Conservation (phyloP, 2,888 invertebrate genomes). For the Dysmachus trigonus region DNA sequence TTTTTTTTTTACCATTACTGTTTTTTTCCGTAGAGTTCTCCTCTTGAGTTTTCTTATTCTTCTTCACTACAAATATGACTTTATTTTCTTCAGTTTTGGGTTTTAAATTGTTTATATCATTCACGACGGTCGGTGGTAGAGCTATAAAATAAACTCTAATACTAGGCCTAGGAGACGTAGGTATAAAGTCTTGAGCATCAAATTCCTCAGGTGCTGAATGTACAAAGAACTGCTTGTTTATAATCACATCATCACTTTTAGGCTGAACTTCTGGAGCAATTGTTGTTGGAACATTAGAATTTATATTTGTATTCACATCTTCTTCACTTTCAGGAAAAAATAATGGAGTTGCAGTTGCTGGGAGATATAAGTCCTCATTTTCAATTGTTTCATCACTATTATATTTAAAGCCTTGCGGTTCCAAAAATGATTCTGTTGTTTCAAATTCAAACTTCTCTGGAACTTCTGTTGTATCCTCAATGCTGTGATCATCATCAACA, state of each 20-base stretch:
- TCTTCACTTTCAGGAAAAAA: neutral
- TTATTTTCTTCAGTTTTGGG: neutral
- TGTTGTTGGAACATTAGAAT: neutral
- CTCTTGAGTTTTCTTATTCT: neutral
- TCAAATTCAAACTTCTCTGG: neutral
- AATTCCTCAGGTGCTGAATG: constrained; percentile 23
- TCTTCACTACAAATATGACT: constrained; percentile 12
- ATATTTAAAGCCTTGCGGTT: neutral
- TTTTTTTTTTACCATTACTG: neutral
- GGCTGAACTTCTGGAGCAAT: neutral
- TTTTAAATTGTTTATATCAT: neutral
- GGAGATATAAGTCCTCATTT: neutral
- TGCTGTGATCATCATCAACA: neutral
- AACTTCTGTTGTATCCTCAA: neutral
- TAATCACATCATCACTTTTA: neutral
- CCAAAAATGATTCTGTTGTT: neutral
- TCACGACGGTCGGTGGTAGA: neutral
- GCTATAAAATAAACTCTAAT: constrained; percentile 14
- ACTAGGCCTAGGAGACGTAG: constrained; percentile 6
- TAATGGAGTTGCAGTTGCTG: neutral
- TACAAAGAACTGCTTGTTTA: constrained; percentile 31
- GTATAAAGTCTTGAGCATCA: neutral
- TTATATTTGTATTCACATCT: neutral
- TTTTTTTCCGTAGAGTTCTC: neutral
- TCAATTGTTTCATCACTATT: neutral